Evolutionary conservation across 2,113 vertebrate species (phyloP).

Genomic region (Petroica traversi): DNA sequence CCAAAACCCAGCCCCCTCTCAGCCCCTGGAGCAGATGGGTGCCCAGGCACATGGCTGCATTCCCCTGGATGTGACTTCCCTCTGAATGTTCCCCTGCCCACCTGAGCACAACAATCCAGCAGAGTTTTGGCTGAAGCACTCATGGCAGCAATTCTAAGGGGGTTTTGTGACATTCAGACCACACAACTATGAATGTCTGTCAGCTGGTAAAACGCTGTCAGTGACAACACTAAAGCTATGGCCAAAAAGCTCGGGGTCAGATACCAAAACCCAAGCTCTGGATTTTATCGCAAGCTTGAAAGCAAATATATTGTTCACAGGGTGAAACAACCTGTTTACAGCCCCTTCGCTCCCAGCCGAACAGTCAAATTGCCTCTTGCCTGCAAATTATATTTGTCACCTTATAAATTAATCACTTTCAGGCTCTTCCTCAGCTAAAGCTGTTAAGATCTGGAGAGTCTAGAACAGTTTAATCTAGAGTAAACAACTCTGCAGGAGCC

Average conservation of each 20-base stretch:
- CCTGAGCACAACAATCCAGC: neutral
- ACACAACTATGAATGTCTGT: neutral
- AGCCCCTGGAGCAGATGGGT: neutral
- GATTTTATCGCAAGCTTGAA: neutral
- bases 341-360: neutral
- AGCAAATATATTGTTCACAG: neutral
- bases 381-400: constrained; percentile 38
- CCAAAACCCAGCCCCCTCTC: neutral
- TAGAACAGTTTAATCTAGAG: constrained; percentile 50
- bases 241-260: neutral
- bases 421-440: constrained; percentile 3
- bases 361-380: neutral
- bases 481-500: constrained; percentile 51
- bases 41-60: rapidly evolving
- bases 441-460: neutral
- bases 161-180: neutral
- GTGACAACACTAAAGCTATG: rapidly evolving
- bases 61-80: neutral
- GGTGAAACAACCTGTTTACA: constrained; percentile 20
- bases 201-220: neutral
- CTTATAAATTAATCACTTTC: constrained; percentile 55
- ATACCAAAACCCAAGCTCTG: neutral
- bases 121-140: neutral
- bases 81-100: neutral
- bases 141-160: rapidly evolving